phyloP scores from a whole-genome alignment of 2,888 invertebrate genomes.

The Spicauda simplicius region DNA sequence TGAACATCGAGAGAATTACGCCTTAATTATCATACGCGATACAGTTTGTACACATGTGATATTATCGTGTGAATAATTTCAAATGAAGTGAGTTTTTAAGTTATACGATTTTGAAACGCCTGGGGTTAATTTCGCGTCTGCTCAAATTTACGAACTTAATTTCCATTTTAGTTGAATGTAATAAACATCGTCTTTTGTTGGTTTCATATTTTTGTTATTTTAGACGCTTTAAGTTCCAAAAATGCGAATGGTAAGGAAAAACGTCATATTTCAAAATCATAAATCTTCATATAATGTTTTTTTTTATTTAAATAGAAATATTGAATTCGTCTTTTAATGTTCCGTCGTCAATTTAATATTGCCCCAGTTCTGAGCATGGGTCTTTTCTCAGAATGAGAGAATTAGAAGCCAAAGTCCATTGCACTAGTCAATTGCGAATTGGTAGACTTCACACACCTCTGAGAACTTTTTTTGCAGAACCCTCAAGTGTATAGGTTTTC shows the following conservation, averaged over 20 bases:
- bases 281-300: too few species aligned
- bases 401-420: too few species aligned
- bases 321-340: too few species aligned
- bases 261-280: background rate
- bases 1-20: slow-evolving; percentile 26
- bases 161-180: slow-evolving; percentile 6
- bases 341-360: too few species aligned
- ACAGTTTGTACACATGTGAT: slow-evolving; percentile 20
- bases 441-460: too few species aligned
- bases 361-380: too few species aligned
- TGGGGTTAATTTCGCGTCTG: slow-evolving; percentile 14
- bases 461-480: too few species aligned
- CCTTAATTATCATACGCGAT: slow-evolving; percentile 30
- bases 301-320: too few species aligned
- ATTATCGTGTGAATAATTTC: slow-evolving; percentile 25
- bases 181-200: slow-evolving; percentile 1
- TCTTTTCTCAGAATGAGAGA: too few species aligned
- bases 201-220: background rate
- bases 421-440: too few species aligned
- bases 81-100: slow-evolving; percentile 21
- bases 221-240: background rate
- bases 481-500: too few species aligned
- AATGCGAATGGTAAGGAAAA: background rate
- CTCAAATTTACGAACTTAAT: slow-evolving; percentile 22
- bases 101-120: slow-evolving; percentile 14